phyloP scores from a whole-genome alignment of 2,797 vertebrate species.

The Tenualosa ilisha region DNA sequence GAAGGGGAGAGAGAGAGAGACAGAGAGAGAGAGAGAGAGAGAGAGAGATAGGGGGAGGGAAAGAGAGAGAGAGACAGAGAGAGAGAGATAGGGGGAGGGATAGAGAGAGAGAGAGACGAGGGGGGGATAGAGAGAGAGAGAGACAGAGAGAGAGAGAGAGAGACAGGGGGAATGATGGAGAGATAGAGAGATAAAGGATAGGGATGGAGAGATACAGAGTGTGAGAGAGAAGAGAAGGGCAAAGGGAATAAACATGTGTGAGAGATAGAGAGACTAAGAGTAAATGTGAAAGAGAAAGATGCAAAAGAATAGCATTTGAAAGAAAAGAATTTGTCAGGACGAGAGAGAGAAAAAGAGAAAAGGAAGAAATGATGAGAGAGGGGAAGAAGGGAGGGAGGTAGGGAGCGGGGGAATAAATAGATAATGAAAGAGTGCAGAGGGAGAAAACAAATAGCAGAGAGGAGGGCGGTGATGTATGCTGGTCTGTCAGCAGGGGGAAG shows the following conservation, averaged over 20 bases:
- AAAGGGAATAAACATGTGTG: neutral
- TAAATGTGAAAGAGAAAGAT: slow-evolving; percentile 26
- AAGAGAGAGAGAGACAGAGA: slow-evolving; percentile 70
- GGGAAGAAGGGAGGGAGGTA: slow-evolving; percentile 60
- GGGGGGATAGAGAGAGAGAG: slow-evolving; percentile 61
- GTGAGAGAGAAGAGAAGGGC: neutral
- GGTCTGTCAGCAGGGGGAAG: slow-evolving; percentile 79
- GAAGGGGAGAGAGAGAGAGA: slow-evolving; percentile 71
- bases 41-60: slow-evolving; percentile 73
- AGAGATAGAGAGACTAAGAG: slow-evolving; percentile 54
- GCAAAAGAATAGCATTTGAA: too few species aligned
- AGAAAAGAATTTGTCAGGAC: neutral
- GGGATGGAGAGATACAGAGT: slow-evolving; percentile 74
- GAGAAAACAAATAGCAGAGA: slow-evolving; percentile 75
- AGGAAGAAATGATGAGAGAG: slow-evolving; percentile 48
- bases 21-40: slow-evolving; percentile 75
- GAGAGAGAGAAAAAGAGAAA: slow-evolving; percentile 41
- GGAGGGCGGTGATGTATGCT: slow-evolving; percentile 82
- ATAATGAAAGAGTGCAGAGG: slow-evolving; percentile 73
- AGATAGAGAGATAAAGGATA: neutral
- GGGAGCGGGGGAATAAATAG: slow-evolving; percentile 67
- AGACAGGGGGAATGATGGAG: neutral
- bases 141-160: slow-evolving; percentile 61
- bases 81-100: neutral
- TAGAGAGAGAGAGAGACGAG: slow-evolving; percentile 43